Conservation (phyloP, 2,113 vertebrate genomes). For the Alethe castanea region DNA sequence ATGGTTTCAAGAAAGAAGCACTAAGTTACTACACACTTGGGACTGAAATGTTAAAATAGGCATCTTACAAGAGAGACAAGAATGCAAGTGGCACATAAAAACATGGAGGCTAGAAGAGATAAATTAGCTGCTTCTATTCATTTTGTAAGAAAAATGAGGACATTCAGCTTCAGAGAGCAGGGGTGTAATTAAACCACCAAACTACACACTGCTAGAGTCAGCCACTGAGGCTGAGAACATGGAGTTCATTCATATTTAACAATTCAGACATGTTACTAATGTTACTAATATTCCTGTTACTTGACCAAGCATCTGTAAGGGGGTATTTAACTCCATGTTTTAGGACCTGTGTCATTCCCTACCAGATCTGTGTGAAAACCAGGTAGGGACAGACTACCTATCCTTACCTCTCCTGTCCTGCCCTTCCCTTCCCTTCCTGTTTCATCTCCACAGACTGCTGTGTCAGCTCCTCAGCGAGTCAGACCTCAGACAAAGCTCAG, state of each 20-base stretch:
- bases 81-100: not conserved
- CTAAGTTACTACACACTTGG: not conserved
- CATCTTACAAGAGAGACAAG: not conserved
- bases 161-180: not conserved
- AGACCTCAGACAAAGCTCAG: not conserved
- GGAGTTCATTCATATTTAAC: not conserved
- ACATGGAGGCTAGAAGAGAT: not conserved
- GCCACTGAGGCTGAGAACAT: not conserved
- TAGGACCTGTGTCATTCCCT: not conserved
- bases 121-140: not conserved
- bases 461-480: not conserved
- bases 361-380: not conserved
- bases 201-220: not conserved
- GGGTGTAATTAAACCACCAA: not conserved
- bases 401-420: not conserved
- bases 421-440: not conserved
- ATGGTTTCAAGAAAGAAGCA: not conserved
- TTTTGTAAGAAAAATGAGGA: conserved; percentile 4
- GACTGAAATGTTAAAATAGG: not conserved
- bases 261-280: not conserved
- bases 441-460: not conserved
- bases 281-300: not conserved
- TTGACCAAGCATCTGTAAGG: not conserved
- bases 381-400: not conserved
- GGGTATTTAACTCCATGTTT: not conserved